Conservation (phyloP, 2,113 vertebrate species). For the Hypanus sabinus region DNA sequence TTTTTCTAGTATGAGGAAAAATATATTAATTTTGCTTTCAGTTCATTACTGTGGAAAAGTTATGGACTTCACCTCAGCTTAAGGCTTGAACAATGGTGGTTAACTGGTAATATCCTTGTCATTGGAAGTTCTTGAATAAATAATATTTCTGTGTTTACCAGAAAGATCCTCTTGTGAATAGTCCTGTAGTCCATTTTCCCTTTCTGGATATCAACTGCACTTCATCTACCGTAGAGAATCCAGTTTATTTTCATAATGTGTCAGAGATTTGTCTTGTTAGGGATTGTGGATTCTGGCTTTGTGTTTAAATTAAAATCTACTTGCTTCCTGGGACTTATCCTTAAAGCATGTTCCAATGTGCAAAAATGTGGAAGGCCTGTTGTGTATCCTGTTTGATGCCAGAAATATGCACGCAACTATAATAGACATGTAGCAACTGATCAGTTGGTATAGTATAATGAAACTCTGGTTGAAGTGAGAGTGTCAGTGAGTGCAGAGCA, state of each 20-base stretch:
- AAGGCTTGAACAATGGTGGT: not conserved
- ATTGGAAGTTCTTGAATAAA: not conserved
- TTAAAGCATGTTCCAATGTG: not conserved
- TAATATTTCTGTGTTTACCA: not conserved
- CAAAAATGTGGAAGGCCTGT: too few species aligned
- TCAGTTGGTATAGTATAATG: not conserved
- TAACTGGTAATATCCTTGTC: not conserved
- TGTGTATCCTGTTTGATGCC: not conserved
- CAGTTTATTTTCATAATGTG: not conserved
- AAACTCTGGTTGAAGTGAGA: not conserved
- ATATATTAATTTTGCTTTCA: not conserved
- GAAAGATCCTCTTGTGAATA: not conserved
- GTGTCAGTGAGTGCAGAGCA: not conserved
- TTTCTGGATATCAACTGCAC: not conserved
- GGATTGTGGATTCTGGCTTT: not conserved
- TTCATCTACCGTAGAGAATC: not conserved
- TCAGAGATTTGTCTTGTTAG: not conserved
- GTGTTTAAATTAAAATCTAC: not conserved
- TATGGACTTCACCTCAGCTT: not conserved
- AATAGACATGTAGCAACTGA: not conserved
- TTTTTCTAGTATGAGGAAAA: not conserved
- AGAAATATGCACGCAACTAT: not conserved
- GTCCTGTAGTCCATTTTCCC: not conserved
- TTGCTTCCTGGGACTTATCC: not conserved
- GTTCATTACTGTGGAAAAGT: not conserved